Evolutionary conservation across 2,797 vertebrate species (phyloP).

Genomic region (Falco cherrug): DNA sequence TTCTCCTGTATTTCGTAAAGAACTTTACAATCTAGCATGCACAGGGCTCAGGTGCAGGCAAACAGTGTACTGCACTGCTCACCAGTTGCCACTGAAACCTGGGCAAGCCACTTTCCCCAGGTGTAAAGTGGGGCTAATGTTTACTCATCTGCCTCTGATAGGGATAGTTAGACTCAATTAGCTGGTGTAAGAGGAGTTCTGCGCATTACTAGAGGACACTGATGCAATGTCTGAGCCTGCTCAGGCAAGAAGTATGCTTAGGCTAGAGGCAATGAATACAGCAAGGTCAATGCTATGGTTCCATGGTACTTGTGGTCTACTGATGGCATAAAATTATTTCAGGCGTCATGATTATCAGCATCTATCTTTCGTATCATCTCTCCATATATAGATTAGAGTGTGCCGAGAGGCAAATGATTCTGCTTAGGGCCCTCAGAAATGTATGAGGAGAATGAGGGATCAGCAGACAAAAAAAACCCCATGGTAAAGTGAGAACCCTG

Average conservation of each 20-base stretch:
- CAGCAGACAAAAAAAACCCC: neutral
- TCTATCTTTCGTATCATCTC: neutral
- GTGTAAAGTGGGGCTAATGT: neutral
- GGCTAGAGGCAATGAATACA: neutral
- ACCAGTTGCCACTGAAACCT: neutral
- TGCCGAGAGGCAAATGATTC: neutral
- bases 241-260: neutral
- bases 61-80: neutral
- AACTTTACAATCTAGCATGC: neutral
- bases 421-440: neutral
- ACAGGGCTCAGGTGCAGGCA: rapidly evolving
- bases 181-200: neutral
- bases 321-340: neutral
- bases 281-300: neutral
- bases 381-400: neutral
- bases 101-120: constrained; percentile 21
- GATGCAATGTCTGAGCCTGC: neutral
- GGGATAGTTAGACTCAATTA: constrained; percentile 28
- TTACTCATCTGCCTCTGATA: neutral
- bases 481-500: neutral
- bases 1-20: neutral
- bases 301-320: neutral
- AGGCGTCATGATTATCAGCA: neutral
- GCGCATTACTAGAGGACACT: neutral
- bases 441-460: neutral